Percentiles rank a stretch among this genome's conserved stretches.
phyloP scores from a whole-genome alignment of 1,140 invertebrate species.

The Cydia pomonella region DNA sequence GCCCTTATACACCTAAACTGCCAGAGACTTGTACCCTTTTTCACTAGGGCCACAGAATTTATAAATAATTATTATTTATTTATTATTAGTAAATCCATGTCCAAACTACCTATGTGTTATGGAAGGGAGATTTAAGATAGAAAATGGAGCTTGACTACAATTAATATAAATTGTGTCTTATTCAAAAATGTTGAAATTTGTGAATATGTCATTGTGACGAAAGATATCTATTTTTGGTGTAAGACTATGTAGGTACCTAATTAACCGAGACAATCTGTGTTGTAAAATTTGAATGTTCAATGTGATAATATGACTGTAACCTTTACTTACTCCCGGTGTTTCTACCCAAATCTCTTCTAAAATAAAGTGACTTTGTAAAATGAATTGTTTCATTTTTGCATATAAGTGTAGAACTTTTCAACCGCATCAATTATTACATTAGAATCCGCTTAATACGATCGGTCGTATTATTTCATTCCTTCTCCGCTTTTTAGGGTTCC shows the following conservation, averaged over 20 bases:
- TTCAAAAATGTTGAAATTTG: slow-evolving; percentile 30
- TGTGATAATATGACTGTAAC: slow-evolving; percentile 77
- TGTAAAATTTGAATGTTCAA: slow-evolving; percentile 63
- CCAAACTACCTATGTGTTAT: background rate
- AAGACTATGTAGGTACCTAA: slow-evolving; percentile 31
- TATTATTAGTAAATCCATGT: background rate
- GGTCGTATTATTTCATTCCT: no score
- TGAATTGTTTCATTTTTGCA: slow-evolving; percentile 36
- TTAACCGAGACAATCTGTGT: slow-evolving; percentile 35
- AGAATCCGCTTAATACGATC: background rate
- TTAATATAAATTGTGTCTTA: slow-evolving; percentile 30
- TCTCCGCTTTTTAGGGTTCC: no score
- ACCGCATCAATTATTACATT: no score
- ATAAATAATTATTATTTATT: no score
- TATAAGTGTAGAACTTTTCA: no score
- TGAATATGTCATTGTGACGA: slow-evolving; percentile 30
- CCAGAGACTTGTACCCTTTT: no score
- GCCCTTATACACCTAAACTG: no score
- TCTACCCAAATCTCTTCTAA: slow-evolving; percentile 61
- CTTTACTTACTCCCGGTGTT: slow-evolving; percentile 66
- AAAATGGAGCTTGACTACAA: slow-evolving; percentile 26
- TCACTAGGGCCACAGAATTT: no score
- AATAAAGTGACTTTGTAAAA: slow-evolving; percentile 69
- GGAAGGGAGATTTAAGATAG: slow-evolving; percentile 23
- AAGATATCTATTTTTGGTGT: slow-evolving; percentile 35